Evolutionary conservation across 2,888 invertebrate species (phyloP), one percentile per base, ranked within the genome.

Genomic region (Apantesis nais): DNA sequence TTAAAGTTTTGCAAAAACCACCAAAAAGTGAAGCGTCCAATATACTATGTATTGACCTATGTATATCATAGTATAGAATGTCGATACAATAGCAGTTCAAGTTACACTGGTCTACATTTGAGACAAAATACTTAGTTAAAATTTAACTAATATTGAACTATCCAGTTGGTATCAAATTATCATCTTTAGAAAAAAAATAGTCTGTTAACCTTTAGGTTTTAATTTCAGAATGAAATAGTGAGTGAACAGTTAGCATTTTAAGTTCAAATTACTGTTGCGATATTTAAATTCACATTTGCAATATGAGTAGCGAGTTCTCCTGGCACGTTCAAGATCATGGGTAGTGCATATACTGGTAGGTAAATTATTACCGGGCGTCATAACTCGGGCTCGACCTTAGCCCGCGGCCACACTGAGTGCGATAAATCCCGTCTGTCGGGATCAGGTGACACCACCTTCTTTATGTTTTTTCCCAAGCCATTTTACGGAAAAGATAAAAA

Each of bases 391-490:
- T 86, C 90, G 91, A 91, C 92, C 94, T 95, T 89, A 95, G 93
- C 93, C 93, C 91, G 90, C 88, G 94, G 94, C 92, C 93, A 94
- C 94, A 94, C 93, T 87, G 91, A 88, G 89, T 79, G 86, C 87
- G 72, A 93, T 95, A 92, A 95, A 94, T 95, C 93, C 83, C 82
- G 79, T 80, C 92, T 93, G 94, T 93, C 95, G 88, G 91, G 94
- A 93, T 94, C 95, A 95, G 95, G 95, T 95, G 95, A 95, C 95
- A 95, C 94, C 93, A 91, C 93, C 94, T 95, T 94, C 95, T 95
- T 95, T 95, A 95, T 95, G 95, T 95, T 95, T 95, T 95, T 95
- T 95, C 95, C 94, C 95, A 95, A 93, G 93, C 95, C 92, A 90
- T 95, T 95, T 95, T 95, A 95, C 93, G 92, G 94, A 86, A 94